Evolutionary conservation across 1,140 invertebrate genomes (phyloP).

Genomic region (Pogonus chalceus): DNA sequence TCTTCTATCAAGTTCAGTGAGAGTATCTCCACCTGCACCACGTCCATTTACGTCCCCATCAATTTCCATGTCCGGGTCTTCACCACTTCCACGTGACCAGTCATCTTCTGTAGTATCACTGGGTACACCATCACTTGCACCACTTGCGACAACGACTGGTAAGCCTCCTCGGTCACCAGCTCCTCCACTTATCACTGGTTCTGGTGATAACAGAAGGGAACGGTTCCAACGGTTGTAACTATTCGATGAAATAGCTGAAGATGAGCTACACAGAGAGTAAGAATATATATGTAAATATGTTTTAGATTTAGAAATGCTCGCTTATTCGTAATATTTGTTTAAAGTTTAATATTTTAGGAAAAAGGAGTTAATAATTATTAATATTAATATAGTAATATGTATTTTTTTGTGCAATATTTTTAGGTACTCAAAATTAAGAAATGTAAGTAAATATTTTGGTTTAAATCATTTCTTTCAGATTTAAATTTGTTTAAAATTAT

Average conservation of each 20-base stretch:
- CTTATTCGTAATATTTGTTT: too few species aligned
- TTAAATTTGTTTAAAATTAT: too few species aligned
- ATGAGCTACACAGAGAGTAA: neutral
- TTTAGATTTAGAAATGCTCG: too few species aligned
- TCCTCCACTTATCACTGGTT: constrained; percentile 8
- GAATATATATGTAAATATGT: neutral
- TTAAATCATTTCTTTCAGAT: too few species aligned
- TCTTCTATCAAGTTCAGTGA: constrained; percentile 52
- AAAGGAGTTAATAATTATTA: too few species aligned
- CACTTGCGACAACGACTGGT: constrained; percentile 35
- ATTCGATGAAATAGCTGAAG: constrained; percentile 9
- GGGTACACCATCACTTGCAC: constrained; percentile 50
- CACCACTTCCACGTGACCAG: constrained; percentile 54
- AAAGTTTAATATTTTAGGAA: too few species aligned
- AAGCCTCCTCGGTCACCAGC: constrained; percentile 14
- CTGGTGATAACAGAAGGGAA: neutral
- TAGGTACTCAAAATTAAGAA: too few species aligned
- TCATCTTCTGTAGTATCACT: constrained; percentile 57
- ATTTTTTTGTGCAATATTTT: too few species aligned
- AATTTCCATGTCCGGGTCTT: constrained; percentile 45
- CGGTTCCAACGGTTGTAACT: constrained; percentile 9
- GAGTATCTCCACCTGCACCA: constrained; percentile 26
- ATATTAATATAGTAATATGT: too few species aligned
- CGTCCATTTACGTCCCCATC: constrained; percentile 15
- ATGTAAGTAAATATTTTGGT: too few species aligned